phyloP scores from a whole-genome alignment of 2,888 invertebrate genomes.

The Leistus spinibarbis region DNA sequence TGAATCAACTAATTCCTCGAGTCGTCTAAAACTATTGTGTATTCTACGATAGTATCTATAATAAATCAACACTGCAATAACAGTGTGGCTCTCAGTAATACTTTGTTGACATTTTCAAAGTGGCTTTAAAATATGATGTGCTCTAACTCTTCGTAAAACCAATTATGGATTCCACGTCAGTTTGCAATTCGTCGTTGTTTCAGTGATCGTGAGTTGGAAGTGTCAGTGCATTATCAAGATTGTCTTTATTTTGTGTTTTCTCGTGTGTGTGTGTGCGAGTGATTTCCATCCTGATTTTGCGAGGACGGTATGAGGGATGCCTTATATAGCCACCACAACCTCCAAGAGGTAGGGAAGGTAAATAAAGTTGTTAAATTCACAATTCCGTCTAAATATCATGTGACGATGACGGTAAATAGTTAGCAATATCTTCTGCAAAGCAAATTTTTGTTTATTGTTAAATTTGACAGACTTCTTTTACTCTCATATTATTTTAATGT shows the following conservation, averaged over 20 bases:
- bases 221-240: not conserved
- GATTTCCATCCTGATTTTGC: not conserved
- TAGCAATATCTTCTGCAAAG: not conserved
- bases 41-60: too few species aligned
- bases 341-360: constrained; percentile 40
- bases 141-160: not conserved
- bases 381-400: not conserved
- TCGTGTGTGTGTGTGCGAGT: not conserved
- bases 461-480: too few species aligned
- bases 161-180: too few species aligned
- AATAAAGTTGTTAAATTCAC: constrained; percentile 11
- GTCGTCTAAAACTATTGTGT: too few species aligned
- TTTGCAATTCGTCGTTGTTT: not conserved
- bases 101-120: too few species aligned
- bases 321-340: constrained; percentile 25
- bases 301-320: constrained; percentile 36
- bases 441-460: too few species aligned
- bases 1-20: too few species aligned
- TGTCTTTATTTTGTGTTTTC: not conserved
- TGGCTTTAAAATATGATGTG: too few species aligned
- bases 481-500: too few species aligned
- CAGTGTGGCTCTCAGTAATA: too few species aligned
- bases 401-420: not conserved
- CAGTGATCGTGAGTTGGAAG: not conserved
- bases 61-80: too few species aligned